Evolutionary conservation across 1,140 invertebrate genomes (phyloP), one percentile per base, ranked within the genome.

Genomic region (Sitobion miscanthi): DNA sequence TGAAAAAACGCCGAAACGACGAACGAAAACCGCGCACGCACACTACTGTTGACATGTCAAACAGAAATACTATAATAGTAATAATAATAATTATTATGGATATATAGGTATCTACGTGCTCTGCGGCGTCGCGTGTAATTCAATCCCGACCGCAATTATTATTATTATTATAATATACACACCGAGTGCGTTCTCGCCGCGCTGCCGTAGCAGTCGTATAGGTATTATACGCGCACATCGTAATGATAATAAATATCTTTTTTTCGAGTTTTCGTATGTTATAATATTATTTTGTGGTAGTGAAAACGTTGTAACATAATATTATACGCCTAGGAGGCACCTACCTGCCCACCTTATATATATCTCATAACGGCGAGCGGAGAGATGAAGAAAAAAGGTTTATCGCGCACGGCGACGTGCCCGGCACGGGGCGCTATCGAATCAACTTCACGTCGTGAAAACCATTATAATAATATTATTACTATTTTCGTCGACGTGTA

Each of bases 371-470:
- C 45, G 25, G 42, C 30, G 47, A 1, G 30, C 45, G 30, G 87
- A 86, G 42, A 42, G 8, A 42, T 30, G 42, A 17, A 14, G 77
- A 38, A 47, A 85, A 86, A 86, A 77, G 83, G 42, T 88, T 52
- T 88, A 88, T 88, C 88, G 52, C 52, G n/a, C n/a, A 23, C 8
- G 38, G 23, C 23, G 45, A 86, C 38, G 42, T 42, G 42, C 42
- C 23, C 85, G 9, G 30, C 5, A 77, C 62, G 62, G 62, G 14
- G 52, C 88, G 52, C 35, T 89, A 89, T 57, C 52, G 9, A 89
- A 89, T 89, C 52, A 57, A 89, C 88, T 89, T 89, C 88, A 89
- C 88, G 88, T 89, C 35, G 88, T 57, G 49, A 89, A 88, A 88
- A 54, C 87, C 47, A 88, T 49, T 85, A 85, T n/a, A 77, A 85